Evolutionary conservation across 2,113 vertebrate species (phyloP).

Genomic region (Dipodomys merriami): DNA sequence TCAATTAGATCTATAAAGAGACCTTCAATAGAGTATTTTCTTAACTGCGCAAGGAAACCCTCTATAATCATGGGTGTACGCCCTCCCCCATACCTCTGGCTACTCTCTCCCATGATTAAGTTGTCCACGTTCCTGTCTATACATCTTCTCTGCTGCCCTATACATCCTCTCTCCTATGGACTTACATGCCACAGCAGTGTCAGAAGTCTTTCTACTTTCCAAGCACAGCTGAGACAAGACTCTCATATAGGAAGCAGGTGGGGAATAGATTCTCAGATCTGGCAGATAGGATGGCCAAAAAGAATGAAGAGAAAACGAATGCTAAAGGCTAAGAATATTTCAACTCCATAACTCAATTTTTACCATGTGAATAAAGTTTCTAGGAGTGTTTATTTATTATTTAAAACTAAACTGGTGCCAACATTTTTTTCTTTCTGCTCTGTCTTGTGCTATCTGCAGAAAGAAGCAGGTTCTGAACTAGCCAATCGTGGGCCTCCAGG

Average conservation of each 20-base stretch:
- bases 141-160: too few relatives aligned
- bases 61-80: too few relatives aligned
- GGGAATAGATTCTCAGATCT: too few relatives aligned
- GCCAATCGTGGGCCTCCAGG: not conserved
- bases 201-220: not conserved
- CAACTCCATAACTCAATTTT: not conserved
- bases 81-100: too few relatives aligned
- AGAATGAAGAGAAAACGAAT: not conserved
- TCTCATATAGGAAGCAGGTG: fast-evolving
- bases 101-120: not conserved
- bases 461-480: not conserved
- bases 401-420: not conserved
- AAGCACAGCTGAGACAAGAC: not conserved
- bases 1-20: not conserved
- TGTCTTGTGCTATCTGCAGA: not conserved
- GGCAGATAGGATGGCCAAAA: not conserved
- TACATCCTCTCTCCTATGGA: not conserved
- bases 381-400: not conserved
- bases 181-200: not conserved
- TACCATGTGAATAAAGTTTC: not conserved
- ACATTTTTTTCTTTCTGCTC: not conserved
- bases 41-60: not conserved
- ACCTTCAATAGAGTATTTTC: not conserved
- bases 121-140: not conserved
- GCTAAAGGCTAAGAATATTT: not conserved